Evolutionary conservation across 2,113 vertebrate genomes (phyloP).

Genomic region (Diadophis punctatus): DNA sequence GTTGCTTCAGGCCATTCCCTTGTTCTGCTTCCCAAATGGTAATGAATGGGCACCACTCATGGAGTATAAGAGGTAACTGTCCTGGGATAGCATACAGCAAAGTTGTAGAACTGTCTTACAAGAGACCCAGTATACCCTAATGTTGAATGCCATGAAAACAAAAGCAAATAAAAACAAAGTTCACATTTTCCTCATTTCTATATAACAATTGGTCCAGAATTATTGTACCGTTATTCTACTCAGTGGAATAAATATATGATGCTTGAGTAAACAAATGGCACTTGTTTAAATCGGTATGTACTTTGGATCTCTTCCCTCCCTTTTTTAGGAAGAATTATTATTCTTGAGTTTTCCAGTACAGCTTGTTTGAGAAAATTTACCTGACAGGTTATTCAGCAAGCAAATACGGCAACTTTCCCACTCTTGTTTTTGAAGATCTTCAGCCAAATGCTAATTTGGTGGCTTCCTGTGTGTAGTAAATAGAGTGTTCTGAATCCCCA

Average conservation of each 20-base stretch:
- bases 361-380: neutral
- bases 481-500: neutral
- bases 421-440: neutral
- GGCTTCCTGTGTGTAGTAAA: neutral
- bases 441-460: neutral
- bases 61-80: constrained; percentile 82
- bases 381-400: neutral
- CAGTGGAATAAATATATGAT: neutral
- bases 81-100: neutral
- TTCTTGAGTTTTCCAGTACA: neutral
- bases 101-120: neutral
- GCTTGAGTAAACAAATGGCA: neutral
- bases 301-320: neutral
- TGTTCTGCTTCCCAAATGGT: constrained; percentile 94
- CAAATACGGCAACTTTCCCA: neutral
- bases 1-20: constrained; percentile 83
- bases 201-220: neutral
- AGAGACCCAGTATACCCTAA: neutral
- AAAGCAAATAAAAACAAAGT: neutral
- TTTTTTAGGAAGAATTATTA: neutral
- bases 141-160: neutral
- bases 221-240: neutral
- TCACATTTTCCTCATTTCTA: neutral
- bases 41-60: constrained; percentile 83
- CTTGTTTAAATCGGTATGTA: neutral